Evolutionary conservation across 2,113 vertebrate species (phyloP).

Genomic region (Phasianus colchicus): DNA sequence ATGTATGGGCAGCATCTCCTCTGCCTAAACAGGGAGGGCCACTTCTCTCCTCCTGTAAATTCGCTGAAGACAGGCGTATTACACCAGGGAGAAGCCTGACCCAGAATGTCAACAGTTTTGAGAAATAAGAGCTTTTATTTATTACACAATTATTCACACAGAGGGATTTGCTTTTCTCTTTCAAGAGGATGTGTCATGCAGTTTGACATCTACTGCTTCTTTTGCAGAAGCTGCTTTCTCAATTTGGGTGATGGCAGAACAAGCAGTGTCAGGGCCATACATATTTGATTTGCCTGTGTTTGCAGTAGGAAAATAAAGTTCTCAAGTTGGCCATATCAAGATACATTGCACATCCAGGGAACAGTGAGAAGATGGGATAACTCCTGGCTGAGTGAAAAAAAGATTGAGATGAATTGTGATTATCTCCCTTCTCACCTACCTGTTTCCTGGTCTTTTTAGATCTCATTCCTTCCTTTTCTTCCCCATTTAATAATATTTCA

Average conservation of each 20-base stretch:
- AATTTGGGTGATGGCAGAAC: not conserved
- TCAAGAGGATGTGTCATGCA: conserved; percentile 26
- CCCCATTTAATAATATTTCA: not conserved
- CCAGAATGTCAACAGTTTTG: conserved; percentile 44
- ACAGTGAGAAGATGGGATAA: not conserved
- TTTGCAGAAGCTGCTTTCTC: conserved; percentile 2
- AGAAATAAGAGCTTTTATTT: conserved; percentile 47
- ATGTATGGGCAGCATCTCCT: not conserved
- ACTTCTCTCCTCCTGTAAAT: conserved; percentile 29
- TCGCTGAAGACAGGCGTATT: conserved; percentile 12
- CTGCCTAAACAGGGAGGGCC: not conserved
- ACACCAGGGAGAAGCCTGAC: not conserved
- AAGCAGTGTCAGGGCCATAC: conserved; percentile 3
- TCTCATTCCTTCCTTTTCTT: not conserved
- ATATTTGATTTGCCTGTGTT: not conserved
- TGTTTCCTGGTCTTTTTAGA: not conserved
- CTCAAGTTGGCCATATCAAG: not conserved
- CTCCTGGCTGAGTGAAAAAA: not conserved
- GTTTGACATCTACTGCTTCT: conserved; percentile 19
- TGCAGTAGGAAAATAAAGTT: not conserved
- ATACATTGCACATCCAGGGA: not conserved
- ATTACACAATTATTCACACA: conserved; percentile 49
- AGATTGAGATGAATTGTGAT: not conserved
- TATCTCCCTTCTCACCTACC: not conserved
- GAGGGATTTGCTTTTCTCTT: conserved; percentile 28